phyloP scores from a whole-genome alignment of 1,140 invertebrate species.

The Drosophila pseudoananassae region DNA sequence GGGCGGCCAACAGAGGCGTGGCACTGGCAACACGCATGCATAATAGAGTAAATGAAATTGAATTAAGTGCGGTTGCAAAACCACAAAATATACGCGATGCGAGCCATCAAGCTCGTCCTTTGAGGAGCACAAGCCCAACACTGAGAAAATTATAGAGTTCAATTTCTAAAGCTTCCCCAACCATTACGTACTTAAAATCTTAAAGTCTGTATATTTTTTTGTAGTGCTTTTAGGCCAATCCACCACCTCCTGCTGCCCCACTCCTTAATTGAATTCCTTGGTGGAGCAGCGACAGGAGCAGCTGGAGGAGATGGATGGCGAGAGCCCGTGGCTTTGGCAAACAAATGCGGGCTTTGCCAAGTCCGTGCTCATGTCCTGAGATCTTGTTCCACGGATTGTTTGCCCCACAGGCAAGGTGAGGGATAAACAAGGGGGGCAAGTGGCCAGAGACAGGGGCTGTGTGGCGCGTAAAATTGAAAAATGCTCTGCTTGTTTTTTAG shows the following conservation, averaged over 20 bases:
- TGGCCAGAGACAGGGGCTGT: conserved; percentile 2
- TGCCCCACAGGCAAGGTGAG: conserved; percentile 33
- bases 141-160: not conserved
- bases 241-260: not conserved
- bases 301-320: conserved; percentile 23
- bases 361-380: conserved; percentile 49
- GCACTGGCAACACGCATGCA: conserved; percentile 46
- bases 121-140: not conserved
- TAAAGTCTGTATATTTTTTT: not conserved
- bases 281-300: conserved; percentile 21
- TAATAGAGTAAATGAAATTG: conserved; percentile 63
- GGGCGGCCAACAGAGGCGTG: not conserved
- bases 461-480: conserved; percentile 63
- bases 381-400: conserved; percentile 46
- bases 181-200: not conserved
- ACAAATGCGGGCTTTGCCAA: conserved; percentile 58
- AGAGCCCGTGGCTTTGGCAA: conserved; percentile 55
- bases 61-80: conserved; percentile 58
- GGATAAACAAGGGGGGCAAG: conserved; percentile 3
- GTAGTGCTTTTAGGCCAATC: conserved; percentile 4
- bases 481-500: conserved; percentile 40
- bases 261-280: conserved; percentile 68
- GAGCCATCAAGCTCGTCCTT: conserved; percentile 20
- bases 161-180: too few relatives aligned
- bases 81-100: conserved; percentile 55